A percentile compares a stretch with the other conserved stretches of the same genome.
phyloP scores from a whole-genome alignment of 37 sponge, comb jelly and placozoan genomes.

The Chondrosia reniformis region DNA sequence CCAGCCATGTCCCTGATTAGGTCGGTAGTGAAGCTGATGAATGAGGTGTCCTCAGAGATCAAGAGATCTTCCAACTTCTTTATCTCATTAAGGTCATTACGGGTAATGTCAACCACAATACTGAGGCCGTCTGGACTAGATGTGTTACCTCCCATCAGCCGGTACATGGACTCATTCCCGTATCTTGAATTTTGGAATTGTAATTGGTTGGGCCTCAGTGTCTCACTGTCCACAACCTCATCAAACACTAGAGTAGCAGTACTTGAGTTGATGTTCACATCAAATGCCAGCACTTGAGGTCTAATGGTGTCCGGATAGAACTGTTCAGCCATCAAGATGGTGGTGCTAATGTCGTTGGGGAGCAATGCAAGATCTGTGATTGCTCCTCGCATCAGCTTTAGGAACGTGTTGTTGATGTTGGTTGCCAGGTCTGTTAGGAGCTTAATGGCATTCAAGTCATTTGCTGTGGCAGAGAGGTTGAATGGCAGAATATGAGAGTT shows the following conservation, averaged over 20 bases:
- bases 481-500: slow-evolving; percentile 65
- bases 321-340: slow-evolving; percentile 7
- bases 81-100: slow-evolving; percentile 70
- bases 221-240: slow-evolving; percentile 67
- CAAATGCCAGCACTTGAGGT: slow-evolving; percentile 54
- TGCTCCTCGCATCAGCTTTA: slow-evolving; percentile 45
- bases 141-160: slow-evolving; percentile 60
- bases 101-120: slow-evolving; percentile 58
- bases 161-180: slow-evolving; percentile 9
- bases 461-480: slow-evolving; percentile 65
- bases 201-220: slow-evolving; percentile 33
- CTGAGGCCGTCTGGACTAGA: slow-evolving; percentile 49
- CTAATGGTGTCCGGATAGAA: slow-evolving; percentile 60
- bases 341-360: slow-evolving; percentile 41
- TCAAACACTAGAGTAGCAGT: slow-evolving; percentile 67
- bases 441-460: slow-evolving; percentile 74
- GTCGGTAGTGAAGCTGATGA: slow-evolving; percentile 34
- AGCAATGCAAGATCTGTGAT: slow-evolving; percentile 50
- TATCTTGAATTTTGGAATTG: slow-evolving; percentile 3
- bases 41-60: slow-evolving; percentile 34
- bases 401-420: slow-evolving; percentile 41
- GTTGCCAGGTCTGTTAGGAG: slow-evolving; percentile 58
- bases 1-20: slow-evolving; percentile 67
- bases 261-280: slow-evolving; percentile 65
- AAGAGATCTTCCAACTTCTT: slow-evolving; percentile 59